Evolutionary conservation across 2,113 vertebrate genomes (phyloP).

Genomic region (Raphicerus campestris): DNA sequence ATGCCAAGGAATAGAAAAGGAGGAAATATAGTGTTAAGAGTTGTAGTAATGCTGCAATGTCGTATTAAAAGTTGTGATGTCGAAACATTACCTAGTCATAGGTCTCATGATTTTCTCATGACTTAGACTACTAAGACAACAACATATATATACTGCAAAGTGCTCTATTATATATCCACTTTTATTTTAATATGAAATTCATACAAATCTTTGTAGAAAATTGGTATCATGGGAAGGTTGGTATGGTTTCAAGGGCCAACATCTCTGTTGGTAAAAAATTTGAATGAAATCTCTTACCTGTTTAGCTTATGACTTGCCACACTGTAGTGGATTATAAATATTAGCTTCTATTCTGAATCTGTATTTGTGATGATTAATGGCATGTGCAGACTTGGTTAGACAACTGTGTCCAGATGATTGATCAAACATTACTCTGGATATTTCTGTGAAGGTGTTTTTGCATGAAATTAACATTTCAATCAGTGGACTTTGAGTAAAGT

Average conservation of each 20-base stretch:
- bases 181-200: background rate
- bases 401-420: background rate
- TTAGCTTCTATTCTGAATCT: background rate
- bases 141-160: background rate
- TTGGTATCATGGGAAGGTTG: background rate
- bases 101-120: background rate
- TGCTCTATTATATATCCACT: background rate
- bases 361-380: background rate
- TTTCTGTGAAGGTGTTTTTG: background rate
- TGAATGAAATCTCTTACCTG: background rate
- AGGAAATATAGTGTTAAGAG: background rate
- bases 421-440: background rate
- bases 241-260: background rate
- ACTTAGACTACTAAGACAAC: background rate
- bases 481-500: background rate
- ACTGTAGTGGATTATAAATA: background rate
- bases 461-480: background rate
- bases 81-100: background rate
- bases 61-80: background rate
- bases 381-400: background rate
- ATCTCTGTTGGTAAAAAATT: background rate
- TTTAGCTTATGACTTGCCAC: background rate
- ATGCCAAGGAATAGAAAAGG: background rate
- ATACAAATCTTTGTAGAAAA: background rate
- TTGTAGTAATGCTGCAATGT: background rate